A percentile compares a stretch with the other conserved stretches of the same genome.
Conservation (phyloP, 37 sponge, comb jelly and placozoan genomes). For the Cliona cf. orientalis region DNA sequence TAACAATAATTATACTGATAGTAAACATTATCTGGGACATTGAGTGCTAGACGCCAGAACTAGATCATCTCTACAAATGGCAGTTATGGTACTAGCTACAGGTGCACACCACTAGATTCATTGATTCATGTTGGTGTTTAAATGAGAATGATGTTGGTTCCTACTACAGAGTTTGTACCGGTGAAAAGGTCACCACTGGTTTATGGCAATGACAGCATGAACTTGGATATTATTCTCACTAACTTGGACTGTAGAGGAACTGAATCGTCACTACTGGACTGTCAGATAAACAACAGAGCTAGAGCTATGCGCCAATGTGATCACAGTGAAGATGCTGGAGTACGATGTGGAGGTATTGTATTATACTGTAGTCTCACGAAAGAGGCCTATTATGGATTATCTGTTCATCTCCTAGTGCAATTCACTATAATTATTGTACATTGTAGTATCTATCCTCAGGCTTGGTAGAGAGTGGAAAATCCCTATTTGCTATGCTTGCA, state of each 20-base stretch:
- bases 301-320: slow-evolving; percentile 8
- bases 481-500: too few relatives aligned
- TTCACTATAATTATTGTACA: too few relatives aligned
- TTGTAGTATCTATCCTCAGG: too few relatives aligned
- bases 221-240: not conserved
- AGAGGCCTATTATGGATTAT: not conserved
- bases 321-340: slow-evolving; percentile 41
- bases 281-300: not conserved
- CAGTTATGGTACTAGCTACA: too few relatives aligned
- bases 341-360: slow-evolving; percentile 12
- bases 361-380: too few relatives aligned
- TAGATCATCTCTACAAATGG: too few relatives aligned
- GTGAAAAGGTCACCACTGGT: not conserved
- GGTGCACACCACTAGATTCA: too few relatives aligned
- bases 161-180: slow-evolving; percentile 3
- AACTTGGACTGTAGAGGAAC: slow-evolving; percentile 6
- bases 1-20: too few relatives aligned
- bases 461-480: too few relatives aligned
- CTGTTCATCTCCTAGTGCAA: too few relatives aligned
- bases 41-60: too few relatives aligned
- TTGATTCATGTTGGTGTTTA: not conserved
- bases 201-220: not conserved
- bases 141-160: not conserved
- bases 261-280: slow-evolving; percentile 2
- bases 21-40: too few relatives aligned